Percentiles rank a stretch among this genome's conserved stretches.
phyloP scores from a whole-genome alignment of 2,113 vertebrate genomes.

The Labeo catla region DNA sequence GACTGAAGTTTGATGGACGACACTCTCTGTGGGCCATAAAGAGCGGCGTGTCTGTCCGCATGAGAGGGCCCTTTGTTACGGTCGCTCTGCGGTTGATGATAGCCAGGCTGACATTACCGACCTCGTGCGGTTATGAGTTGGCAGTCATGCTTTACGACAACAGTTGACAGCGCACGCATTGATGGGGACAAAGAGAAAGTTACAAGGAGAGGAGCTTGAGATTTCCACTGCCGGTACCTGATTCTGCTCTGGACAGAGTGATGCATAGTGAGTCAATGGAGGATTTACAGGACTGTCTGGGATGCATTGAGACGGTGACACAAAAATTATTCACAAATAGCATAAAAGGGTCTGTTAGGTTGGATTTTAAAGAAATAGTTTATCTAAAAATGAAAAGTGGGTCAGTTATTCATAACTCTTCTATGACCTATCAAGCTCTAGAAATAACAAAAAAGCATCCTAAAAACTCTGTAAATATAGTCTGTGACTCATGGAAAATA shows the following conservation, averaged over 20 bases:
- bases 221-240: slow-evolving; percentile 52
- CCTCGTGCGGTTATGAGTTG: slow-evolving; percentile 53
- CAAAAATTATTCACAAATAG: neutral
- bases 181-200: slow-evolving; percentile 39
- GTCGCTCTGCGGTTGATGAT: slow-evolving; percentile 55
- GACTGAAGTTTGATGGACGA: slow-evolving; percentile 59
- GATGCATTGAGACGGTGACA: neutral
- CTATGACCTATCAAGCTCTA: neutral
- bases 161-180: slow-evolving; percentile 56
- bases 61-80: slow-evolving; percentile 56
- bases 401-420: neutral
- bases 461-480: neutral
- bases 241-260: slow-evolving; percentile 24
- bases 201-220: slow-evolving; percentile 8
- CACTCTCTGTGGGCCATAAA: slow-evolving; percentile 48
- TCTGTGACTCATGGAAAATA: neutral
- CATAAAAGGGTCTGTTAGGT: neutral
- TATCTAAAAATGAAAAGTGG: neutral
- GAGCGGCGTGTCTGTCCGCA: slow-evolving; percentile 52
- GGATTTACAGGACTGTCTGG: neutral
- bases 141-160: slow-evolving; percentile 57
- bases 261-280: slow-evolving; percentile 14
- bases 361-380: neutral
- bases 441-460: neutral
- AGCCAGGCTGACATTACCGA: slow-evolving; percentile 56